These are phyloP conservation scores for Eupleurogrammus muticus DNA, from an alignment of 2,797 vertebrate genomes.

Conservation along the genomic window DNA sequence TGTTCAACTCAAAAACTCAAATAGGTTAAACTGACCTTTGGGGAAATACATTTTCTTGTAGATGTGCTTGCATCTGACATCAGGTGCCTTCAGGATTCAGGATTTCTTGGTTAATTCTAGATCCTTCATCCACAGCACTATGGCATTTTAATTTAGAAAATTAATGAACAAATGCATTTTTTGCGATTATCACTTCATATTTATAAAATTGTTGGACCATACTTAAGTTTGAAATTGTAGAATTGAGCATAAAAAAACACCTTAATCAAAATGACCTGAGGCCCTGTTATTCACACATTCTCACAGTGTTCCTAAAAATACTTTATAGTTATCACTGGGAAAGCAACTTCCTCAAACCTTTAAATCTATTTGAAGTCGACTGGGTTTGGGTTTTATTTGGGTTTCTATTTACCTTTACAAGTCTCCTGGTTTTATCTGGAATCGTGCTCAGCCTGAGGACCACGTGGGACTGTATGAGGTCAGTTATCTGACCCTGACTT, in stretches of 20 bases:
- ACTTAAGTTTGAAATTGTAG: too few relatives aligned
- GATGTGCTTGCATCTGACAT: too few relatives aligned
- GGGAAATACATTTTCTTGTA: neutral
- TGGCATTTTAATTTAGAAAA: too few relatives aligned
- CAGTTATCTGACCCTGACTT: conserved; percentile 27
- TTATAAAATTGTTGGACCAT: too few relatives aligned
- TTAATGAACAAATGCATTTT: too few relatives aligned
- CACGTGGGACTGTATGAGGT: conserved; percentile 4
- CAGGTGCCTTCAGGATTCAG: too few relatives aligned
- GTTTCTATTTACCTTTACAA: neutral
- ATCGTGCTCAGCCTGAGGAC: conserved; percentile 6
- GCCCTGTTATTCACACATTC: neutral
- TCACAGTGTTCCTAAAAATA: neutral
- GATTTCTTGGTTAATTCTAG: too few relatives aligned
- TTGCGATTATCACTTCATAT: too few relatives aligned
- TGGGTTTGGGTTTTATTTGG: conserved; percentile 4
- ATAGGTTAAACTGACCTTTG: neutral
- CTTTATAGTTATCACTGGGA: neutral
- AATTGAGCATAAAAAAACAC: neutral
- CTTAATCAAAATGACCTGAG: too few relatives aligned
- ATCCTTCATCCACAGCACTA: too few relatives aligned
- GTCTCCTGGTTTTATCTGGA: conserved; percentile 2
- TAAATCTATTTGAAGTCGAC: too few relatives aligned
- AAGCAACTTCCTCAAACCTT: neutral
- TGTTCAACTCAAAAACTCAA: neutral